phyloP scores from a whole-genome alignment of 2,797 vertebrate genomes.

The Darevskia nairensis region DNA sequence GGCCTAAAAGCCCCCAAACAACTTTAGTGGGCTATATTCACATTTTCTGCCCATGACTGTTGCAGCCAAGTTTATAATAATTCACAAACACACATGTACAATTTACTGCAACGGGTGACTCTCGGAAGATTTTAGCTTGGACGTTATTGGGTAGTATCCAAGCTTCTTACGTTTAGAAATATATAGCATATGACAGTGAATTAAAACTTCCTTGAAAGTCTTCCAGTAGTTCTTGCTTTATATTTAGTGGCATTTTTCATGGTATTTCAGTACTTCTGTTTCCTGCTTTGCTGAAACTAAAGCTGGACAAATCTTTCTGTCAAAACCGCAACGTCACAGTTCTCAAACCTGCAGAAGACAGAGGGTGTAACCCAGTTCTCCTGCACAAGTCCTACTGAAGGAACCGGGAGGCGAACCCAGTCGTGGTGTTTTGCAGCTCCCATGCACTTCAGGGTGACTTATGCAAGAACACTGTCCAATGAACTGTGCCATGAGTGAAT shows the following conservation, averaged over 20 bases:
- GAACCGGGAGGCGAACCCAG: background rate
- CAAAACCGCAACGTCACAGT: constrained; percentile 30
- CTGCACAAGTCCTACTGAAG: background rate
- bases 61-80: background rate
- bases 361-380: constrained; percentile 1
- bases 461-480: background rate
- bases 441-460: background rate
- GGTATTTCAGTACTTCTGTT: constrained; percentile 47
- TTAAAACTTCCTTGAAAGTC: constrained; percentile 19
- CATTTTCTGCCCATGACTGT: background rate
- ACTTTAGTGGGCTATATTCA: background rate
- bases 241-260: constrained; percentile 39
- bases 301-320: constrained; percentile 48
- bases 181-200: constrained; percentile 25
- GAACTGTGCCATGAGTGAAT: background rate
- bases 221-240: constrained; percentile 40
- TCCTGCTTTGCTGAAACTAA: constrained; percentile 53
- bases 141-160: constrained; percentile 48
- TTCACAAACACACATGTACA: background rate
- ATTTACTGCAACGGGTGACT: constrained; percentile 40
- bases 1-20: too few species aligned
- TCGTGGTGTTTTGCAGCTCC: background rate
- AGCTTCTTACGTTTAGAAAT: constrained; percentile 49
- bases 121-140: constrained; percentile 21
- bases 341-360: background rate